Conservation (phyloP, 1,140 invertebrate genomes). For the Latrodectus geometricus region DNA sequence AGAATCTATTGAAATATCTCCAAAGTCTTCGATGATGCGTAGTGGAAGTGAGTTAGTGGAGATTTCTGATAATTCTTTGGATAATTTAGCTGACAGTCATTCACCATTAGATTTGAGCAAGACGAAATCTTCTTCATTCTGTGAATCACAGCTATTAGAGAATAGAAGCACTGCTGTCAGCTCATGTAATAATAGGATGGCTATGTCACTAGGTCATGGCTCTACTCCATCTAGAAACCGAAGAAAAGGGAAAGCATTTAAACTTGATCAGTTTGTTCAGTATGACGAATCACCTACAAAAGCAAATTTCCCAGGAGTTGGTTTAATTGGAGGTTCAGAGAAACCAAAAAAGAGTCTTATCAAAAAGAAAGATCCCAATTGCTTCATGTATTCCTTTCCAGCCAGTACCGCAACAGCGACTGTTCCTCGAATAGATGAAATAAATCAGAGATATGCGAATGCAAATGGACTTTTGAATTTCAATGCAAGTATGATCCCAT, state of each 20-base stretch:
- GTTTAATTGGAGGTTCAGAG: not conserved
- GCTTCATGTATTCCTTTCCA: not conserved
- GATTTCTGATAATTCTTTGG: not conserved
- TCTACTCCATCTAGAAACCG: conserved; percentile 25
- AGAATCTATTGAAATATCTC: not conserved
- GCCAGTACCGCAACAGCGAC: not conserved
- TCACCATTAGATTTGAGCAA: conserved; percentile 11
- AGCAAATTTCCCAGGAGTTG: not conserved
- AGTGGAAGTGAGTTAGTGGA: too few species aligned
- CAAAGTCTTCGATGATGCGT: not conserved
- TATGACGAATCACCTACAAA: conserved; percentile 1
- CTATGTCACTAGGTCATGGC: too few species aligned
- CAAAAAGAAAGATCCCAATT: not conserved
- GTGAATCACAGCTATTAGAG: too few species aligned
- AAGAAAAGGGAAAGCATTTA: conserved; percentile 63
- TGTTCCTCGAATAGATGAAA: not conserved
- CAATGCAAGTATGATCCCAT: not conserved
- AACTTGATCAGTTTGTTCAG: conserved; percentile 64
- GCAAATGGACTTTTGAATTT: not conserved
- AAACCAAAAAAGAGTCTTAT: not conserved
- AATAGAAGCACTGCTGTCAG: not conserved
- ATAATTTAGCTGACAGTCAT: not conserved
- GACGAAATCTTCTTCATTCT: not conserved
- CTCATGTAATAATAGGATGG: not conserved
- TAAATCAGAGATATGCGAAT: not conserved